Evolutionary conservation across 2,888 invertebrate species (phyloP).

Genomic region (Villa cingulata): DNA sequence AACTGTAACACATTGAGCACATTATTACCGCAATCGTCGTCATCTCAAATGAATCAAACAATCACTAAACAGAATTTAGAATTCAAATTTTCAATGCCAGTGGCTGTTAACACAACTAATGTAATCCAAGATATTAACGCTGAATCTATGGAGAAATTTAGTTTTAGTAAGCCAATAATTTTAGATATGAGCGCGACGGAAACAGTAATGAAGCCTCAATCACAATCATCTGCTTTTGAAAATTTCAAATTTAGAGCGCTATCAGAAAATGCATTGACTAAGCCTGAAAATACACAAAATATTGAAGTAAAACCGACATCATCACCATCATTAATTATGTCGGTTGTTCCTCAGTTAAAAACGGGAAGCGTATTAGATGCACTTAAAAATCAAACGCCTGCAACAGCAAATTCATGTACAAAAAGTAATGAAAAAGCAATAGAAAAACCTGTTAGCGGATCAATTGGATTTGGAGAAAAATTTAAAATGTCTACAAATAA

Average conservation of each 20-base stretch:
- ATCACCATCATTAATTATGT: no score
- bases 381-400: constrained; percentile 16
- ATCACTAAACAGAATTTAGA: neutral
- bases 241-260: constrained; percentile 26
- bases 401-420: constrained; percentile 1
- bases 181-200: constrained; percentile 20
- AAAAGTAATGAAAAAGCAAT: neutral
- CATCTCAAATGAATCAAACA: no score
- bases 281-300: neutral
- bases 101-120: neutral
- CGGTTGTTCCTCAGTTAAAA: constrained; percentile 23
- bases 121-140: no score
- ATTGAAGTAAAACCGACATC: neutral
- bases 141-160: constrained; percentile 39
- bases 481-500: constrained; percentile 43
- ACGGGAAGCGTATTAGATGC: constrained; percentile 37
- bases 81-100: constrained; percentile 40
- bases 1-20: neutral
- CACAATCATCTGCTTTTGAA: constrained; percentile 13
- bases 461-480: constrained; percentile 24
- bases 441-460: neutral
- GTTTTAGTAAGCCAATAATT: constrained; percentile 42
- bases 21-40: no score
- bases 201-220: constrained; percentile 7
- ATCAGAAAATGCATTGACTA: neutral